Evolutionary conservation across 1,140 invertebrate genomes (phyloP), one percentile per base, ranked within the genome.

Genomic region (Sesamia nonagrioides): DNA sequence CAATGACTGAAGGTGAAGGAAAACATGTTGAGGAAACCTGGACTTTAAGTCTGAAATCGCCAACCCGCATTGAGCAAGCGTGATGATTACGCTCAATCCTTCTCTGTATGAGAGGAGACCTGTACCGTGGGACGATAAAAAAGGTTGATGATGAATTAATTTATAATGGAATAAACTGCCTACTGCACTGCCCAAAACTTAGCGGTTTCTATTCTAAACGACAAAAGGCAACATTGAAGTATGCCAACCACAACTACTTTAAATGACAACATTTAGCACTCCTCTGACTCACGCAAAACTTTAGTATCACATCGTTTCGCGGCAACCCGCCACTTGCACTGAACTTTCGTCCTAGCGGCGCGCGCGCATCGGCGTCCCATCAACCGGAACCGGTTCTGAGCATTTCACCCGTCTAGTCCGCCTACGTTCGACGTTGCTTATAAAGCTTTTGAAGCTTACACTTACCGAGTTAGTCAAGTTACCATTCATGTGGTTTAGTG

Each of bases 281-380:
- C 11, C 37, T 21, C 3, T 0, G 2, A 42, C 17, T 13, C 15
- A 48, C 15, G 42, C 15, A 45, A 54, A 73, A 73, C 58, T 61
- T 63, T 15, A 69, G 42, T 48, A 75, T 63, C 42, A 60, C 40
- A 18, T 50, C 18, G 56, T 75, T 50, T 27, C 42, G 71, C 17
- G 7, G 66, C 68, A 54, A 42, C 35, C 45, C 73, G 50, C 73
- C 54, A 61, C 56, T 61, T 75, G 73, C 58, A 63, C 56, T 63
- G 73, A 42, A 52, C 73, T 75, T 75, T 75, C 73, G 73, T 75
- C 73, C 73, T 75, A 75, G 58, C 58, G 73, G 58, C 73, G 73
- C 56, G 50, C 58, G 73, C 73, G 73, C 56, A 48, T 75, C 40
- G 54, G 17, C 37, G 17, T 37, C 58, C 9, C 42, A 27, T 35